A percentile compares a stretch with the other conserved stretches of the same genome.
Evolutionary conservation across 1,140 invertebrate genomes (phyloP).

Genomic region (Philotrypesis tridentata): DNA sequence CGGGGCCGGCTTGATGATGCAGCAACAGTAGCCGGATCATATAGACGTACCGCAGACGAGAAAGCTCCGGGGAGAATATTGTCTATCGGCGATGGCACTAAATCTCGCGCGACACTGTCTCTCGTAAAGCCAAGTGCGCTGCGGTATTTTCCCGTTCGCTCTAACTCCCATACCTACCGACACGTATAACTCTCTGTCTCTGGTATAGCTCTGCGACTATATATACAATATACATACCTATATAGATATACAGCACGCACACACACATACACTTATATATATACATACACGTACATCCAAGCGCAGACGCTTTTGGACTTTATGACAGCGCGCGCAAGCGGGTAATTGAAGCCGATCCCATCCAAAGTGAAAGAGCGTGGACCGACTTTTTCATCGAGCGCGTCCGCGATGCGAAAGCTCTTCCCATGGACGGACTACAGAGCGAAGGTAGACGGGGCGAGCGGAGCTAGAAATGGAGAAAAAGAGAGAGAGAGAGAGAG

Average conservation of each 20-base stretch:
- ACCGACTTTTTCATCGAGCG: background rate
- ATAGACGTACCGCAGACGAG: background rate
- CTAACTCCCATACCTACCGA: no score
- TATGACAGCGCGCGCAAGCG: background rate
- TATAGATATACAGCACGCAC: no score
- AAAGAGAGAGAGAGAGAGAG: no score
- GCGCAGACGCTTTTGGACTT: background rate
- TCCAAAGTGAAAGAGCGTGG: background rate
- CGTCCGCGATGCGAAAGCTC: background rate
- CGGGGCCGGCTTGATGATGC: background rate
- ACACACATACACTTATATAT: no score
- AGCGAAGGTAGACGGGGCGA: background rate
- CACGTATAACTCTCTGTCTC: no score
- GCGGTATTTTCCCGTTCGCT: background rate
- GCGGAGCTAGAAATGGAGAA: no score
- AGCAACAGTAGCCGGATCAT: background rate
- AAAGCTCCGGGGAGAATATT: background rate
- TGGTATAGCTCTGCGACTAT: no score
- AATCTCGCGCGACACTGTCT: background rate
- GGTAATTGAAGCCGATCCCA: background rate
- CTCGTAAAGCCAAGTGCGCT: background rate
- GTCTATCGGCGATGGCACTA: background rate
- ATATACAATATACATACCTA: no score
- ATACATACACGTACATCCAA: background rate
- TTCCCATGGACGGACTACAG: background rate